Evolutionary conservation across 2,888 invertebrate genomes (phyloP).

Genomic region (Drosophila quinaria): DNA sequence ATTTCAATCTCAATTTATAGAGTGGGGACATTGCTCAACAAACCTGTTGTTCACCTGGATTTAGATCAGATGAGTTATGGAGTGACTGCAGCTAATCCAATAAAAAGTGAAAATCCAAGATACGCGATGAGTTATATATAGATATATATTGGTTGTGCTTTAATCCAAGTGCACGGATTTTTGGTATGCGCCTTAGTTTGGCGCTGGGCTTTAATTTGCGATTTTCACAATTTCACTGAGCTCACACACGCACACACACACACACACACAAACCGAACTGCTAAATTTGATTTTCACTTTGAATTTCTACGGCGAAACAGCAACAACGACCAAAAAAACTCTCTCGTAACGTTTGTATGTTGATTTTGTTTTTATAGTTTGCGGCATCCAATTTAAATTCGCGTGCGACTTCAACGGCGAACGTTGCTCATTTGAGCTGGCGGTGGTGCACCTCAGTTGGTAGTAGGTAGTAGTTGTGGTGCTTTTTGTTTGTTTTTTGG

Average conservation of each 20-base stretch:
- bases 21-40: constrained; percentile 58
- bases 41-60: constrained; percentile 70
- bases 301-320: constrained; percentile 57
- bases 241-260: constrained; percentile 22
- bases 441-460: constrained; percentile 29
- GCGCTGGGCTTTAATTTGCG: constrained; percentile 54
- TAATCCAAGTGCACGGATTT: constrained; percentile 73
- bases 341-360: constrained; percentile 57
- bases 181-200: constrained; percentile 32
- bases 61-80: constrained; percentile 33
- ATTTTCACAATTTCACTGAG: constrained; percentile 76
- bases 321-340: constrained; percentile 51
- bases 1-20: constrained; percentile 22
- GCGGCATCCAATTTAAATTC: constrained; percentile 63
- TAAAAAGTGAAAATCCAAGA: constrained; percentile 72
- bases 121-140: constrained; percentile 4
- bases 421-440: constrained; percentile 67
- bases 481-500: constrained; percentile 7
- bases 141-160: constrained; percentile 57
- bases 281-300: constrained; percentile 74
- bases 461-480: constrained; percentile 18
- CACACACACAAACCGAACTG: constrained; percentile 13
- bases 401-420: constrained; percentile 75
- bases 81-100: constrained; percentile 69
- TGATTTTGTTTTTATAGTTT: constrained; percentile 5